Evolutionary conservation across 2,888 invertebrate species (phyloP).

Genomic region (Helleia helle): DNA sequence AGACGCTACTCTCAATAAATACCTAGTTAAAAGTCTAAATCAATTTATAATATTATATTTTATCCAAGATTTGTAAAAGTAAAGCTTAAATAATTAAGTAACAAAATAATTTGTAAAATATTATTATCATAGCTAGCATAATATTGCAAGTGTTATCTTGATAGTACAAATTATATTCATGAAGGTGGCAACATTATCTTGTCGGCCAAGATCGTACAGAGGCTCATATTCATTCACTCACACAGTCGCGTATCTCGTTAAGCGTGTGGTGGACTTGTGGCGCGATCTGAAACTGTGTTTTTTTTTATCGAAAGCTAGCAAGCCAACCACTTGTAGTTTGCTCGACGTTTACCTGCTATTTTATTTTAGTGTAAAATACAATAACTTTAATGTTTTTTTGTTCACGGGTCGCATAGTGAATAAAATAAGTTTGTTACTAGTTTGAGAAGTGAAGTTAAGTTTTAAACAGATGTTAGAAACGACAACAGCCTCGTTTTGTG

Average conservation of each 20-base stretch:
- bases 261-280: constrained; percentile 42
- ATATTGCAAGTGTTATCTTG: constrained; percentile 2
- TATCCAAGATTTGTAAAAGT: too few species aligned
- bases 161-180: constrained; percentile 7
- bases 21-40: too few species aligned
- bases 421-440: constrained; percentile 27
- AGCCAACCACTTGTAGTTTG: constrained; percentile 43
- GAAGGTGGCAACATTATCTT: constrained; percentile 21
- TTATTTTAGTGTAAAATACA: constrained; percentile 37
- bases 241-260: constrained; percentile 47
- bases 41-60: too few species aligned
- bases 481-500: constrained; percentile 62
- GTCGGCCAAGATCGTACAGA: constrained; percentile 24
- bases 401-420: constrained; percentile 3
- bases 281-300: constrained; percentile 34
- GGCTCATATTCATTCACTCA: constrained; percentile 56
- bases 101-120: neutral
- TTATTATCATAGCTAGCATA: neutral
- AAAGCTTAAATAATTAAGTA: neutral
- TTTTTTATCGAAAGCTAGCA: constrained; percentile 35
- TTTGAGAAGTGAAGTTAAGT: constrained; percentile 48
- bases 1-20: too few species aligned
- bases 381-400: constrained; percentile 21
- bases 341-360: constrained; percentile 46
- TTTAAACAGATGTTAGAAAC: constrained; percentile 53